Evolutionary conservation across 2,113 vertebrate genomes (phyloP).

Genomic region (Rhinoptilus africanus): DNA sequence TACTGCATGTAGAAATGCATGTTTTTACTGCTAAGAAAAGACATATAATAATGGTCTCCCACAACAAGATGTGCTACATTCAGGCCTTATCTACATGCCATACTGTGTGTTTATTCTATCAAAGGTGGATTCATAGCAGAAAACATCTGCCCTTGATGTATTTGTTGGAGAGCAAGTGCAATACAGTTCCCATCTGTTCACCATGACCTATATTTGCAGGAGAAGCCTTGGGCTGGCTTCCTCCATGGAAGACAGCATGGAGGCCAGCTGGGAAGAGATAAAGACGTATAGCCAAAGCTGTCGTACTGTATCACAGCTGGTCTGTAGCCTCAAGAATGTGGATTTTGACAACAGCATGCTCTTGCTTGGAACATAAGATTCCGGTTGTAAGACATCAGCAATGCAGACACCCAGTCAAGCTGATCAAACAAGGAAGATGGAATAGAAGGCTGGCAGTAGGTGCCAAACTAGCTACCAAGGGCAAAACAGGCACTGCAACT

Average conservation of each 20-base stretch:
- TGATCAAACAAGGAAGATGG: background rate
- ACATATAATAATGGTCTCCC: background rate
- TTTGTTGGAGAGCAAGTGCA: background rate
- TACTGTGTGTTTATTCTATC: background rate
- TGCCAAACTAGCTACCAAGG: background rate
- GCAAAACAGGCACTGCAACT: background rate
- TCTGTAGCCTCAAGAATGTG: background rate
- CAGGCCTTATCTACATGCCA: background rate
- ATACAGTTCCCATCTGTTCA: background rate
- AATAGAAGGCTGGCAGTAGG: background rate
- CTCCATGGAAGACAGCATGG: background rate
- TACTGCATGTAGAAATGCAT: background rate
- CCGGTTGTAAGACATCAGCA: background rate
- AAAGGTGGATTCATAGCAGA: background rate
- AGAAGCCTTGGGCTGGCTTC: background rate
- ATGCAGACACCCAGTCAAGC: background rate
- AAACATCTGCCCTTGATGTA: background rate
- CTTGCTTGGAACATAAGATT: background rate
- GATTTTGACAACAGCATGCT: background rate
- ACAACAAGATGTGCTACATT: background rate
- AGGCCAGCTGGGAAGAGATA: background rate
- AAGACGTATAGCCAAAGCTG: background rate
- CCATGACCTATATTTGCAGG: background rate
- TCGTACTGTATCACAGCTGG: background rate
- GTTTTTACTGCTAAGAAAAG: background rate